phyloP scores from a whole-genome alignment of 2,797 vertebrate genomes.

The Notolepis coatsorum region DNA sequence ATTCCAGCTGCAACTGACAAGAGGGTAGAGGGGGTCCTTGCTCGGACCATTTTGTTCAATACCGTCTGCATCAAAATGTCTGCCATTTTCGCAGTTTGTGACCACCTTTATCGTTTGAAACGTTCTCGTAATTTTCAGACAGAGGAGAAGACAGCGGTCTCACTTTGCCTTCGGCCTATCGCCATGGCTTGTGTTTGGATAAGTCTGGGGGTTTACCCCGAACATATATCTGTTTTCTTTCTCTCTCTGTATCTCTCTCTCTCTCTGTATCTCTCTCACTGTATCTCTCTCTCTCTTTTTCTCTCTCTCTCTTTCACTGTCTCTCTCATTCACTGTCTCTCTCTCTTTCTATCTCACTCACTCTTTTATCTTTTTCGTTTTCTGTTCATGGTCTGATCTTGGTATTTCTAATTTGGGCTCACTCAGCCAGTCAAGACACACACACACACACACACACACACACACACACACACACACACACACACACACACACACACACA shows the following conservation, averaged over 20 bases:
- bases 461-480: neutral
- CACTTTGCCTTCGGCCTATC: slow-evolving; percentile 22
- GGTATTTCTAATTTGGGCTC: slow-evolving; percentile 34
- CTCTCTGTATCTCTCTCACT: slow-evolving; percentile 13
- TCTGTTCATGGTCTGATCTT: slow-evolving; percentile 12
- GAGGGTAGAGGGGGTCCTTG: too few species aligned
- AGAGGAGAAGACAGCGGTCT: slow-evolving; percentile 9
- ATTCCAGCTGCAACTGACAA: too few species aligned
- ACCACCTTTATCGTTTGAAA: too few species aligned
- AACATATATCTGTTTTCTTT: neutral
- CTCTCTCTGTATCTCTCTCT: slow-evolving; percentile 7
- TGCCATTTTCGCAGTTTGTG: too few species aligned
- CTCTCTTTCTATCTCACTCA: neutral
- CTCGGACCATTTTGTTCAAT: too few species aligned
- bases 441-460: neutral
- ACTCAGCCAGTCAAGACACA: slow-evolving; percentile 13
- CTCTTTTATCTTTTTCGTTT: slow-evolving; percentile 7
- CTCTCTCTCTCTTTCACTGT: slow-evolving; percentile 16
- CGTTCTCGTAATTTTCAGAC: slow-evolving; percentile 23
- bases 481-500: slow-evolving; percentile 10
- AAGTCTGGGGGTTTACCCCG: neutral
- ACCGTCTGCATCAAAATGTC: too few species aligned
- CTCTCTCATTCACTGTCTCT: neutral
- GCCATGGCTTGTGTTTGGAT: slow-evolving; percentile 6
- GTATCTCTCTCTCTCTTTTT: neutral